These are phyloP conservation scores for Dromaius novaehollandiae DNA, from an alignment of 2,113 vertebrate species.

Conservation along the genomic window DNA sequence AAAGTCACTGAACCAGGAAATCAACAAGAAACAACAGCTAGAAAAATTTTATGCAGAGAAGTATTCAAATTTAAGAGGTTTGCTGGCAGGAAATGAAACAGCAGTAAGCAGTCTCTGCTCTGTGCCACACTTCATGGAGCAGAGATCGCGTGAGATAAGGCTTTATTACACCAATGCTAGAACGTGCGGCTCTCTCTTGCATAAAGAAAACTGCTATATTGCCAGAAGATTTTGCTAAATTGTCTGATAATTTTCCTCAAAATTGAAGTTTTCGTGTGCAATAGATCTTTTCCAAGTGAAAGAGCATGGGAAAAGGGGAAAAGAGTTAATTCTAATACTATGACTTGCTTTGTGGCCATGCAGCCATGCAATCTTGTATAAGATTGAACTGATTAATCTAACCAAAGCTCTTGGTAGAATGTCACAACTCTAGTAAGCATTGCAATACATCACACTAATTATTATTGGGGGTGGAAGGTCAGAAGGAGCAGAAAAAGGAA, in stretches of 20 bases:
- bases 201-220: neutral
- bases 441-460: neutral
- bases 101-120: neutral
- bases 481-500: neutral
- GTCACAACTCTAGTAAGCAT: neutral
- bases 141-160: neutral
- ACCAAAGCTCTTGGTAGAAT: neutral
- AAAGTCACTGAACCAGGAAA: neutral
- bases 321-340: neutral
- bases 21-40: neutral
- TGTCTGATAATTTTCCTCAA: neutral
- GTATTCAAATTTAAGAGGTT: neutral
- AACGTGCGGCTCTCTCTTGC: rapidly evolving
- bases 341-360: neutral
- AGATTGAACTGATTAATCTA: neutral
- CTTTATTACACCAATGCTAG: neutral
- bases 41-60: neutral
- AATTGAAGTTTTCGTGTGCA: neutral
- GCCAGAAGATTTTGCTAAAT: neutral
- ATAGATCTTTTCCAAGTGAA: neutral
- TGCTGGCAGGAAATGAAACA: neutral
- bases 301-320: neutral
- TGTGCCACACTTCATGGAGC: rapidly evolving
- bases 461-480: neutral
- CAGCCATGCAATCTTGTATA: neutral